Conservation (phyloP, 2,113 vertebrate genomes). For the Nesospiza acunhae region DNA sequence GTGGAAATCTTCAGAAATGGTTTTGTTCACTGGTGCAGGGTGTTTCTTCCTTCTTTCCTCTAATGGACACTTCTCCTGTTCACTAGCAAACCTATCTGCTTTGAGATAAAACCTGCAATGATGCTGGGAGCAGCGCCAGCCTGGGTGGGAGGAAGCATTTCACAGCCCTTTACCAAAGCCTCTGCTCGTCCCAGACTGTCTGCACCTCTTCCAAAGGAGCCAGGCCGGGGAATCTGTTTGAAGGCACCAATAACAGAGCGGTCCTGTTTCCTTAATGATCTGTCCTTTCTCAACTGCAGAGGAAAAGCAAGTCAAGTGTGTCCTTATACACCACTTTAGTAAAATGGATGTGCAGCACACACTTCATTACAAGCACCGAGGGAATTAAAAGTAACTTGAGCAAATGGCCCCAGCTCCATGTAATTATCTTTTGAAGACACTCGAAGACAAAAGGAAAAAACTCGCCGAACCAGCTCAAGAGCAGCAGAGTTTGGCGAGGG, state of each 20-base stretch:
- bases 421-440: constrained; percentile 30
- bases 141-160: neutral
- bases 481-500: neutral
- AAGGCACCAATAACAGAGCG: neutral
- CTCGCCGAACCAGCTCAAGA: neutral
- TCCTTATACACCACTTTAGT: constrained; percentile 41
- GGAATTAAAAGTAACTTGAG: constrained; percentile 53
- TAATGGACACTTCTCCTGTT: neutral
- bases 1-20: neutral
- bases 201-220: neutral
- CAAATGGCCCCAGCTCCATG: constrained; percentile 19
- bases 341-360: constrained; percentile 45
- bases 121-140: neutral
- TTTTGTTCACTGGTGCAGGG: neutral
- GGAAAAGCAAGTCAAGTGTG: constrained; percentile 47
- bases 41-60: neutral
- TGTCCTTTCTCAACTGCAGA: constrained; percentile 25
- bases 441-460: neutral
- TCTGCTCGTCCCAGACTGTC: neutral
- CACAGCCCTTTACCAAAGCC: neutral
- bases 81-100: neutral
- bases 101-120: neutral
- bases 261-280: neutral
- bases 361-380: neutral
- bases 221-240: neutral